Base-by-base conservation (phyloP, 2,113 vertebrate genomes). In the Callospermophilus lateralis region DNA sequence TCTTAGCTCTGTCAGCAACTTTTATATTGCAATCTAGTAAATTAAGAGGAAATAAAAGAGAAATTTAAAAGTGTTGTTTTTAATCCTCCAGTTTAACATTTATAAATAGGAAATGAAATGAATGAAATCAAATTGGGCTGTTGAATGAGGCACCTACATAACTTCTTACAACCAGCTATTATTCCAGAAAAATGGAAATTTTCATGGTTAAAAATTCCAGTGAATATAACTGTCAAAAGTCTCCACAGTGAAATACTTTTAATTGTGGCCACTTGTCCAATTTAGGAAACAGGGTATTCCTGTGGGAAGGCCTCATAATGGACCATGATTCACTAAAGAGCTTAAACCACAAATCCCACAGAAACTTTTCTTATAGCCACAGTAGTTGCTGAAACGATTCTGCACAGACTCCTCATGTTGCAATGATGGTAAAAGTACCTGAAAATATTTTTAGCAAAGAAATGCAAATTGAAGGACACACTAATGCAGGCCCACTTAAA, bases 361-460 rank as follows among this genome's bases (percentile, higher is more conserved):
- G 74, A 84, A 72, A 39, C 58, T 45, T 77, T 45, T 84, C 76
- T n/a, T 67, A 39, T 8, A 53, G 13, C 78, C 26, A 2, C n/a
- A 86, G 93, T 26, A 96, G 87, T 11, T 58, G 13, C 51, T 55
- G 28, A 87, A 51, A 26, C 15, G 30, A 88, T 55, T 39, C 84
- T 24, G 55, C 42, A 74, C 68, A 88, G 77, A 65, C 17, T 55
- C n/a, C 58, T 90, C 42, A 45, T 51, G 15, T 22, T 73, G 68
- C 37, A 87, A 65, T 53, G 42, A 74, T 63, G 51, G 81, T 86
- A 76, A 72, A 63, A 90, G 24, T 48, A 61, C 73, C 28, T 74
- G 58, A 72, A 73, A 53, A 58, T 34, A 48, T 26, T 88, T 67
- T 95, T 51, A 96, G 89, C 37, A 81, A 90, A 80, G 84, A 94